Conservation (phyloP, 1,140 invertebrate species). For the Drosophila subpulchrella region DNA sequence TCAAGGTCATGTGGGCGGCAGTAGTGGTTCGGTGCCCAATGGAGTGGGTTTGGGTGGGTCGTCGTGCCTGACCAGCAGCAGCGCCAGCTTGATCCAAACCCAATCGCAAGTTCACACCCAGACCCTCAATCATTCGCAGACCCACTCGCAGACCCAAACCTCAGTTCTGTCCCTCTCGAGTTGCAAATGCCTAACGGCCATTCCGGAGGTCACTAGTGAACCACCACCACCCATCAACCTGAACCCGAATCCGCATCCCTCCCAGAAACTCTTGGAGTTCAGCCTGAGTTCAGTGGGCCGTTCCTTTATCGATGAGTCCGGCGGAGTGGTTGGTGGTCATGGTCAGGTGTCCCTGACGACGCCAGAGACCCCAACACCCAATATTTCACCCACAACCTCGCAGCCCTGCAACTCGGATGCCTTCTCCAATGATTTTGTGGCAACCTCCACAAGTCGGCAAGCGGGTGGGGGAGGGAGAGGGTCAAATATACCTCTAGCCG, state of each 20-base stretch:
- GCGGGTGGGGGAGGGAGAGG: not conserved
- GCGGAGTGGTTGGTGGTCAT: conserved; percentile 32
- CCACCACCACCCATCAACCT: not conserved
- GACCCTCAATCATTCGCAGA: conserved; percentile 24
- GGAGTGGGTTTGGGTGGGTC: conserved; percentile 84
- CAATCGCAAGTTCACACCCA: conserved; percentile 43
- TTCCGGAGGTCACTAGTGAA: conserved; percentile 70
- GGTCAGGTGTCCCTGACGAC: conserved; percentile 85
- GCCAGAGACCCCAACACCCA: conserved; percentile 86
- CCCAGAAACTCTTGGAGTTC: conserved; percentile 74
- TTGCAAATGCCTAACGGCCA: conserved; percentile 80
- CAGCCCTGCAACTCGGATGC: conserved; percentile 76
- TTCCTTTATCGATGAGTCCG: conserved; percentile 80
- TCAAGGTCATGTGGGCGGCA: conserved; percentile 32
- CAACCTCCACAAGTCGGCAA: conserved; percentile 14
- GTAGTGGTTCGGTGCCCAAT: conserved; percentile 61
- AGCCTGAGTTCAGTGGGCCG: conserved; percentile 82
- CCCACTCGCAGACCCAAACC: conserved; percentile 45
- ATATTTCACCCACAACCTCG: conserved; percentile 86
- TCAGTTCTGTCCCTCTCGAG: conserved; percentile 58
- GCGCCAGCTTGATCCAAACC: conserved; percentile 55
- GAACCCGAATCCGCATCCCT: conserved; percentile 11
- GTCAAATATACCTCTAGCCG: conserved; percentile 66
- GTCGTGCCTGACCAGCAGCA: conserved; percentile 62
- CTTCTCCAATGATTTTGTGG: conserved; percentile 84